Evolutionary conservation across 2,113 vertebrate genomes (phyloP).

Genomic region (Ammodytes dubius): DNA sequence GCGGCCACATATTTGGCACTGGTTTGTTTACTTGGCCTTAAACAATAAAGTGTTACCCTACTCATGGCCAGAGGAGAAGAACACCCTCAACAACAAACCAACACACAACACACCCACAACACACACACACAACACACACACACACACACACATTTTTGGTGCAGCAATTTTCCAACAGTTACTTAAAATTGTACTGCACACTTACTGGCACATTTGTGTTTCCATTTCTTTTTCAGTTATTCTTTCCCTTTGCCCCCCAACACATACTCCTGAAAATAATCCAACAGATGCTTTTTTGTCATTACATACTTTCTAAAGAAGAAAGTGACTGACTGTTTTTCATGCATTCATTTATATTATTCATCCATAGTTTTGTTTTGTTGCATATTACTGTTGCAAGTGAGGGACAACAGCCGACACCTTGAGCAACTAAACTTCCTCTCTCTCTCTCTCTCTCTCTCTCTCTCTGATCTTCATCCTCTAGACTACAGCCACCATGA

Average conservation of each 20-base stretch:
- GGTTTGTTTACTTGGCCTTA: constrained; percentile 67
- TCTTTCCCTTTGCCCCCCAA: background rate
- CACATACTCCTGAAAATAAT: background rate
- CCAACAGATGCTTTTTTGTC: background rate
- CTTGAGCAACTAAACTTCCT: background rate
- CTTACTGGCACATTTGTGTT: background rate
- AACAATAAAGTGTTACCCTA: constrained; percentile 54
- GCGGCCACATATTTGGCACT: constrained; percentile 63
- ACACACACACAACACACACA: constrained; percentile 10
- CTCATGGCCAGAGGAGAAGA: constrained; percentile 30
- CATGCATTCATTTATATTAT: background rate
- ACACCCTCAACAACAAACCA: background rate
- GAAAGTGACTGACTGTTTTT: constrained; percentile 6
- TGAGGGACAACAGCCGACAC: background rate
- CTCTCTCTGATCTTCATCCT: constrained; percentile 3
- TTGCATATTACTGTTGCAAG: background rate
- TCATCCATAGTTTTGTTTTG: background rate
- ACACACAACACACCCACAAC: background rate
- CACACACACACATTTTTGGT: constrained; percentile 27
- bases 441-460: background rate
- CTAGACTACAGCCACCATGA: background rate
- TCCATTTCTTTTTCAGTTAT: background rate
- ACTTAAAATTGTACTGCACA: background rate
- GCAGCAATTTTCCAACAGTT: constrained; percentile 13
- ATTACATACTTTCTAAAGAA: background rate